Evolutionary conservation across 2,888 invertebrate genomes (phyloP).

Genomic region (Nomada fabriciana): DNA sequence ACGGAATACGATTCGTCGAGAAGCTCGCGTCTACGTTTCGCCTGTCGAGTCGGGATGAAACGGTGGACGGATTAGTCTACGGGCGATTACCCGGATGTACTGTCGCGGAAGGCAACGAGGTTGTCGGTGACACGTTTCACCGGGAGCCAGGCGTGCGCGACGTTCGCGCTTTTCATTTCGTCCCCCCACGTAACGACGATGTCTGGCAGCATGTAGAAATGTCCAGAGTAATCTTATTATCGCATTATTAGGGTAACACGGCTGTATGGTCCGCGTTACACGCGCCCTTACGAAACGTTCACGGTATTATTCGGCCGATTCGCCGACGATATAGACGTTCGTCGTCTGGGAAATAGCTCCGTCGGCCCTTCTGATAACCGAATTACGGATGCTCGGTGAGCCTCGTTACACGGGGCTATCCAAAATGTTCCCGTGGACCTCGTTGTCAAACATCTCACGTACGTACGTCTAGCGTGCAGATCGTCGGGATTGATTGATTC

Average conservation of each 20-base stretch:
- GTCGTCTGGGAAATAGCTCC: slow-evolving; percentile 54
- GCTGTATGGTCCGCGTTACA: background rate
- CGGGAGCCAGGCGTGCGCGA: background rate
- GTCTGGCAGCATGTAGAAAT: slow-evolving; percentile 4
- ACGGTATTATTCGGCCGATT: slow-evolving; percentile 27
- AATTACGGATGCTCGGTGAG: slow-evolving; percentile 39
- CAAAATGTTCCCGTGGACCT: slow-evolving; percentile 14
- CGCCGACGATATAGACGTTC: slow-evolving; percentile 14
- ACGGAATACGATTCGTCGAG: background rate
- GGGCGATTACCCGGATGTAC: slow-evolving; percentile 8
- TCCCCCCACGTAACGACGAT: background rate
- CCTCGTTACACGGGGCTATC: slow-evolving; percentile 18
- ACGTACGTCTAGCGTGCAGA: slow-evolving; percentile 6
- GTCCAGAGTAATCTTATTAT: slow-evolving; percentile 40
- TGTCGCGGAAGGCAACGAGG: slow-evolving; percentile 15
- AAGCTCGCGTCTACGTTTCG: background rate
- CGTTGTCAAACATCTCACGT: slow-evolving; percentile 51
- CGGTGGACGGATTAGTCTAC: background rate
- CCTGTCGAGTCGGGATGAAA: background rate
- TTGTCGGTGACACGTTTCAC: background rate
- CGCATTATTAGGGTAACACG: slow-evolving; percentile 39
- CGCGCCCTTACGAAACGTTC: slow-evolving; percentile 6
- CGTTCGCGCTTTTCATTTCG: background rate
- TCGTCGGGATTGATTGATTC: slow-evolving; percentile 42
- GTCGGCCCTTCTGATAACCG: slow-evolving; percentile 29